Evolutionary conservation across 2,113 vertebrate species (phyloP).

Genomic region (Takifugu bimaculatus): DNA sequence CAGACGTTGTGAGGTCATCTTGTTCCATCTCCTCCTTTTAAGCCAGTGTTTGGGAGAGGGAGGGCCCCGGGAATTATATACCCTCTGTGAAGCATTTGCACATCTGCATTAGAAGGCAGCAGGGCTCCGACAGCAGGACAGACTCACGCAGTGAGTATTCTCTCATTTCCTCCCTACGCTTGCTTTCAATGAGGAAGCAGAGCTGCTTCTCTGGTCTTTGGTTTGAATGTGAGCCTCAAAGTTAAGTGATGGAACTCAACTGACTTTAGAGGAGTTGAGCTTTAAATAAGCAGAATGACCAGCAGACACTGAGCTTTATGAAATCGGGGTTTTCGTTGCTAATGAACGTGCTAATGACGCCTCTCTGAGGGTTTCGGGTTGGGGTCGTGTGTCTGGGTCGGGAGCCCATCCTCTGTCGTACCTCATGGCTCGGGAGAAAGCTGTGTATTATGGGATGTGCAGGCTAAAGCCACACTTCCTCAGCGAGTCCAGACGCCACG

Average conservation of each 20-base stretch:
- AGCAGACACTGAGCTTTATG: too few relatives aligned
- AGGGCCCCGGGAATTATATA: conserved; percentile 54
- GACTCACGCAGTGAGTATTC: conserved; percentile 64
- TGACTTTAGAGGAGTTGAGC: too few relatives aligned
- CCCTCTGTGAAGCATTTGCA: conserved; percentile 46
- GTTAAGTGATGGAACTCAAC: not conserved
- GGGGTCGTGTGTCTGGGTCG: too few relatives aligned
- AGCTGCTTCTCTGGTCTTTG: not conserved
- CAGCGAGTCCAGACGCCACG: not conserved
- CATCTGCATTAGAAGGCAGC: conserved; percentile 29
- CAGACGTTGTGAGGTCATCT: conserved; percentile 66
- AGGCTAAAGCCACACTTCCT: not conserved
- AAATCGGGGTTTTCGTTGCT: too few relatives aligned
- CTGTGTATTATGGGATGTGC: not conserved
- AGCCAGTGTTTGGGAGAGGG: conserved; percentile 62
- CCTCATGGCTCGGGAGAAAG: too few relatives aligned
- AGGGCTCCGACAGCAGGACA: conserved; percentile 32
- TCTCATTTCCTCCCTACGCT: not conserved
- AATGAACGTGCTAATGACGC: too few relatives aligned
- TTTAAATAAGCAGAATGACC: too few relatives aligned
- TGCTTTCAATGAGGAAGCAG: not conserved
- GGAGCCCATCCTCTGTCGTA: too few relatives aligned
- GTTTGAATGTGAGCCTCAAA: not conserved
- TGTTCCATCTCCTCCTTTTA: conserved; percentile 63
- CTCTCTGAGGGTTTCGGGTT: too few relatives aligned